A percentile compares a stretch with the other conserved stretches of the same genome.
Conservation (phyloP, 2,113 vertebrate species). For the Sialia sialis region DNA sequence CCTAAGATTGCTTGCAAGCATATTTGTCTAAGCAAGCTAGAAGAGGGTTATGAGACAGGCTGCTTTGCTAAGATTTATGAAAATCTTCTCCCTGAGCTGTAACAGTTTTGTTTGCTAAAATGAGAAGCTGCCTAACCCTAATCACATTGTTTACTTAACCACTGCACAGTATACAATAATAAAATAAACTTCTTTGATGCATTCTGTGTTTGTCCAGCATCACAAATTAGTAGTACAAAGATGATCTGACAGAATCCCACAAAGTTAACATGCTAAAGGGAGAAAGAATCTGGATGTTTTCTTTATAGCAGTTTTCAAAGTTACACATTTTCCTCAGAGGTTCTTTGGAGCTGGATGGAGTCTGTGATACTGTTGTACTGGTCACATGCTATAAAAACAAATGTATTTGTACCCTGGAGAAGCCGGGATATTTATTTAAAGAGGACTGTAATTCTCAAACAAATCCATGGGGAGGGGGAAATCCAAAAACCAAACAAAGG, state of each 20-base stretch:
- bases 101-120: not conserved
- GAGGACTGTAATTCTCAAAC: not conserved
- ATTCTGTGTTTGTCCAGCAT: not conserved
- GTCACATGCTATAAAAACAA: not conserved
- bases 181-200: not conserved
- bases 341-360: not conserved
- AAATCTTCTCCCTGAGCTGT: not conserved
- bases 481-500: not conserved
- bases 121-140: not conserved
- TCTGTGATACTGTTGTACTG: not conserved
- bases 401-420: not conserved
- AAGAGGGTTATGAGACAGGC: not conserved
- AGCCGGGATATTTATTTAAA: not conserved
- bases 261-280: not conserved
- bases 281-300: not conserved
- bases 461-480: not conserved
- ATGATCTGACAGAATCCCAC: constrained; percentile 2
- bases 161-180: not conserved
- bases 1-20: not conserved
- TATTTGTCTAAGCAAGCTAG: not conserved
- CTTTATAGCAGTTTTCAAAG: constrained; percentile 16
- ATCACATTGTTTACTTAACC: not conserved
- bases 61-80: not conserved
- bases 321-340: not conserved
- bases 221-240: not conserved